Percentiles rank a stretch among this genome's conserved stretches.
Evolutionary conservation across 1,140 invertebrate genomes (phyloP).

Genomic region (Planococcus citri): DNA sequence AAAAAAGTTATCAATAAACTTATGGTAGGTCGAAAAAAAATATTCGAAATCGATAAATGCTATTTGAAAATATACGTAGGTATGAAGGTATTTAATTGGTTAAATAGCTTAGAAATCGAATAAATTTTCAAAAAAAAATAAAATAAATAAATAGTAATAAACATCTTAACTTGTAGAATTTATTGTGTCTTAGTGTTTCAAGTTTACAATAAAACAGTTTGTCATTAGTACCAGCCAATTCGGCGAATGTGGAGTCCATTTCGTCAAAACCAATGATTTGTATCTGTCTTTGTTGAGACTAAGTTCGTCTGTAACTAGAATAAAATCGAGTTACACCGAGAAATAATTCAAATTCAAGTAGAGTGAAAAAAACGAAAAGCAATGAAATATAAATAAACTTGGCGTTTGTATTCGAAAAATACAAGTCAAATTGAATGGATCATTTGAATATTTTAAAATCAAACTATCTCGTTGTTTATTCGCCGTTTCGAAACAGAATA

Average conservation of each 20-base stretch:
- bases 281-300: constrained; percentile 92
- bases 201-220: background rate
- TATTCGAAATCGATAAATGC: constrained; percentile 12
- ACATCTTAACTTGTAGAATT: background rate
- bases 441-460: no score
- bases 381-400: background rate
- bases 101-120: constrained; percentile 7
- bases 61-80: constrained; percentile 8
- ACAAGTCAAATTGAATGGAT: no score
- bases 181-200: background rate
- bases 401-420: no score
- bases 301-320: constrained; percentile 73
- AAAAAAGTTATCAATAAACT: background rate
- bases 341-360: constrained; percentile 19
- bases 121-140: background rate
- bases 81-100: background rate
- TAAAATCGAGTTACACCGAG: no score
- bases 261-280: constrained; percentile 92
- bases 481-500: no score
- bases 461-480: no score
- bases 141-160: background rate
- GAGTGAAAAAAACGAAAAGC: background rate
- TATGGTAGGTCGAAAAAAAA: background rate
- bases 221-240: constrained; percentile 64
- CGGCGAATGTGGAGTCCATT: constrained; percentile 92